Evolutionary conservation across 2,888 invertebrate genomes (phyloP), one percentile per base, ranked within the genome.

Genomic region (Matsumyia berberina): DNA sequence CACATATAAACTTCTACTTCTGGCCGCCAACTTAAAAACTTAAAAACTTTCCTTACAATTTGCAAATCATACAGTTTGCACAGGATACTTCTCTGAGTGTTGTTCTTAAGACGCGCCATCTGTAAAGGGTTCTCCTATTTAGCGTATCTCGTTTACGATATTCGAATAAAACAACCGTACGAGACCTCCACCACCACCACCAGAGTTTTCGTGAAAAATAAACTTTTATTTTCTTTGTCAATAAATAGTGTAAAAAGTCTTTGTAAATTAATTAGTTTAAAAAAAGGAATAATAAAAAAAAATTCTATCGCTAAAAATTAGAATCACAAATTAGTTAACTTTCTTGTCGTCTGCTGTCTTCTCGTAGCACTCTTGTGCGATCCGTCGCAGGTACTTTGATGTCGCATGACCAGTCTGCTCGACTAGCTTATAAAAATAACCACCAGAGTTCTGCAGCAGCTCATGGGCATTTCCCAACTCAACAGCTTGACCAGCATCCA

Each of bases 401-500:
- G 93, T 94, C 5, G 92, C 92, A 0, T 90, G 89, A 0, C 95
- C 95, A 0, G 95, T 94, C 89, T 95, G 94, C 51, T 94, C 93
- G 0, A 95, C 94, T 87, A 95, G 91, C 9, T 93, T 90, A 88
- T 93, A 93, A 89, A 95, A 94, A 57, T 93, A 91, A 0, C 94
- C 94, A 6, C 91, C 88, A 62, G 90, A 90, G 44, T 92, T 90
- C 5, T 93, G 89, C 31, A 95, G 88, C 46, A 96, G 89, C 86
- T 93, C 92, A 89, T 94, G 93, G 0, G 97, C 97, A 87, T 95
- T 94, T 29, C 95, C 96, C 51, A 95, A 94, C 90, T 97, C 97
- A 15, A 93, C 94, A 69, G 94, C 92, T 11, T 89, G 88, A 0
- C 95, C 86, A n/a, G 51, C 62, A 53, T 86, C 86, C 79, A 86